These are phyloP conservation scores for Osmoderma eremita DNA, from an alignment of 2,888 invertebrate genomes.

Conservation along the genomic window DNA sequence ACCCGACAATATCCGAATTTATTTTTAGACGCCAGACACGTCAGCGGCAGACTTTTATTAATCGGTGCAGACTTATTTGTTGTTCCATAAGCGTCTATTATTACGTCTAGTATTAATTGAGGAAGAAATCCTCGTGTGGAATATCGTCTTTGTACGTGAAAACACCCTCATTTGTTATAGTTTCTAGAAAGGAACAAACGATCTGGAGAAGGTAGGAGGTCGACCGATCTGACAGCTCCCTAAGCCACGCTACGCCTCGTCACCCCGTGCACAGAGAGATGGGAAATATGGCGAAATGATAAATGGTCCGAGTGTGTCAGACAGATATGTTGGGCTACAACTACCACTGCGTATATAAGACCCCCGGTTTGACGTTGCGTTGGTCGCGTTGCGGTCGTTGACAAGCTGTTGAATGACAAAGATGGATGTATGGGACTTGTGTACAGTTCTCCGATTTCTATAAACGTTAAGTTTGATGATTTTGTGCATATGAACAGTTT, in stretches of 20 bases:
- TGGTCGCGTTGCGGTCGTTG: conserved; percentile 59
- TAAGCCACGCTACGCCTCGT: neutral
- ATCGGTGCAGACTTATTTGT: conserved; percentile 52
- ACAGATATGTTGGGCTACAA: conserved; percentile 52
- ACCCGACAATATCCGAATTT: neutral
- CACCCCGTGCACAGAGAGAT: neutral
- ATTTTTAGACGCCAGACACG: conserved; percentile 24
- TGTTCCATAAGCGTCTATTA: conserved; percentile 47
- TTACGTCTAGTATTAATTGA: conserved; percentile 53
- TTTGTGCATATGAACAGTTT: too few species aligned
- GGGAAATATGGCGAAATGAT: conserved; percentile 60
- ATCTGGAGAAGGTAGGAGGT: conserved; percentile 50
- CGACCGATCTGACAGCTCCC: conserved; percentile 52
- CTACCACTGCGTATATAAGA: conserved; percentile 47
- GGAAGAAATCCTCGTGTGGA: conserved; percentile 47
- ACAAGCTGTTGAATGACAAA: conserved; percentile 61
- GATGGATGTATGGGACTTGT: conserved; percentile 45
- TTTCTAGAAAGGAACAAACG: conserved; percentile 42
- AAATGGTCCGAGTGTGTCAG: conserved; percentile 60
- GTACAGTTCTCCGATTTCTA: neutral
- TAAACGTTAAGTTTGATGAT: neutral
- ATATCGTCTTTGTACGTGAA: conserved; percentile 49
- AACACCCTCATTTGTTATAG: conserved; percentile 14
- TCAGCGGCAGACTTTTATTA: conserved; percentile 49
- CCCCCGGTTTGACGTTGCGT: conserved; percentile 53